These are phyloP conservation scores for Odontomachus brunneus DNA, from an alignment of 1,140 invertebrate species.

Conservation along the genomic window DNA sequence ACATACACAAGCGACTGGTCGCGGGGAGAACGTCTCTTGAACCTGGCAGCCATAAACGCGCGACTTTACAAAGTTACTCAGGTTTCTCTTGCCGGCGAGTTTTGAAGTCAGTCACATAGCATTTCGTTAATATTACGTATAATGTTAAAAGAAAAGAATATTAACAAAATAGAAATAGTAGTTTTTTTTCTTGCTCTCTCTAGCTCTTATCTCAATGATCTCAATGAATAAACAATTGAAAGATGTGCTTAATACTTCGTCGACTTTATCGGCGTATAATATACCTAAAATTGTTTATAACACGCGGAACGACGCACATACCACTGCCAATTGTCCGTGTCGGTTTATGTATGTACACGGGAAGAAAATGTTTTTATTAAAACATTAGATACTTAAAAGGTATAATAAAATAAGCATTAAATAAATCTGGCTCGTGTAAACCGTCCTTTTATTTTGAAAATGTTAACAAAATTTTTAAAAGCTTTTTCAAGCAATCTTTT, in stretches of 20 bases:
- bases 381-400: no score
- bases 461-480: slow-evolving; percentile 20
- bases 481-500: background rate
- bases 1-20: slow-evolving; percentile 1
- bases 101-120: slow-evolving; percentile 71
- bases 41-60: slow-evolving; percentile 20
- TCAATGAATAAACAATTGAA: slow-evolving; percentile 68
- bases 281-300: background rate
- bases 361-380: no score
- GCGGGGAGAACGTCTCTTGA: slow-evolving; percentile 28
- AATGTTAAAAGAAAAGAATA: slow-evolving; percentile 71
- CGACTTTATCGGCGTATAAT: slow-evolving; percentile 31
- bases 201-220: slow-evolving; percentile 17
- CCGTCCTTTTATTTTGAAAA: slow-evolving; percentile 41
- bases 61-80: slow-evolving; percentile 57
- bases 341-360: no score
- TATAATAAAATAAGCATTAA: background rate
- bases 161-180: slow-evolving; percentile 74
- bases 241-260: slow-evolving; percentile 48
- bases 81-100: slow-evolving; percentile 63
- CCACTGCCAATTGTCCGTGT: no score
- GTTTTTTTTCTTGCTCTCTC: slow-evolving; percentile 58
- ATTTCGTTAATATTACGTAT: slow-evolving; percentile 64
- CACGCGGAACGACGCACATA: no score
- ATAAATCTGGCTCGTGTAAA: background rate